A percentile compares a stretch with the other conserved stretches of the same genome.
Evolutionary conservation across 1,140 invertebrate genomes (phyloP).

Genomic region (Plodia interpunctella): DNA sequence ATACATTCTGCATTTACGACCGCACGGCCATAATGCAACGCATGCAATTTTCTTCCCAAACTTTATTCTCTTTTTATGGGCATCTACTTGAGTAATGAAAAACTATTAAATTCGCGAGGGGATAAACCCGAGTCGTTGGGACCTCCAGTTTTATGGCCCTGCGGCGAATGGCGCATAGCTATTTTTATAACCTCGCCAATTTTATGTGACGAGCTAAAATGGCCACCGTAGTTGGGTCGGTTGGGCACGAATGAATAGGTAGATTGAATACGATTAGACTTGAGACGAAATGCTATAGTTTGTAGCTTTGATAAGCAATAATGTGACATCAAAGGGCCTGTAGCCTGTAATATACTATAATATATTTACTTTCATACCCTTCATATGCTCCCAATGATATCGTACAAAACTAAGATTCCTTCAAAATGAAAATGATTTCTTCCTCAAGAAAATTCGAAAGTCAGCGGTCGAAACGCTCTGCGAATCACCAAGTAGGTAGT

Average conservation of each 20-base stretch:
- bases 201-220: conserved; percentile 47
- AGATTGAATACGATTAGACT: no score
- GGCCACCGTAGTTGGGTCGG: conserved; percentile 39
- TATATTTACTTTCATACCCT: no score
- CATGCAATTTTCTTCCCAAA: conserved; percentile 71
- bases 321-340: no score
- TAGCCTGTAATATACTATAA: no score
- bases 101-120: conserved; percentile 71
- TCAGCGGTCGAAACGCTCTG: no score
- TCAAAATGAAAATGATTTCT: no score
- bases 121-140: conserved; percentile 64
- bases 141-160: conserved; percentile 62
- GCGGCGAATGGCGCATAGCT: conserved; percentile 51
- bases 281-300: no score
- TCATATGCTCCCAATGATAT: no score
- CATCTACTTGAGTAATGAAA: conserved; percentile 76
- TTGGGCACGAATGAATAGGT: background rate
- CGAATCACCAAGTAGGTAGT: no score
- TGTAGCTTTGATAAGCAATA: no score
- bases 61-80: conserved; percentile 60
- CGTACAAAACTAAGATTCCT: no score
- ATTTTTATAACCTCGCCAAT: conserved; percentile 64
- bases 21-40: conserved; percentile 59
- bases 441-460: no score
- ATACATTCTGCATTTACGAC: conserved; percentile 48